Conservation (phyloP, 2,888 invertebrate species). For the Latrodectus elegans region DNA sequence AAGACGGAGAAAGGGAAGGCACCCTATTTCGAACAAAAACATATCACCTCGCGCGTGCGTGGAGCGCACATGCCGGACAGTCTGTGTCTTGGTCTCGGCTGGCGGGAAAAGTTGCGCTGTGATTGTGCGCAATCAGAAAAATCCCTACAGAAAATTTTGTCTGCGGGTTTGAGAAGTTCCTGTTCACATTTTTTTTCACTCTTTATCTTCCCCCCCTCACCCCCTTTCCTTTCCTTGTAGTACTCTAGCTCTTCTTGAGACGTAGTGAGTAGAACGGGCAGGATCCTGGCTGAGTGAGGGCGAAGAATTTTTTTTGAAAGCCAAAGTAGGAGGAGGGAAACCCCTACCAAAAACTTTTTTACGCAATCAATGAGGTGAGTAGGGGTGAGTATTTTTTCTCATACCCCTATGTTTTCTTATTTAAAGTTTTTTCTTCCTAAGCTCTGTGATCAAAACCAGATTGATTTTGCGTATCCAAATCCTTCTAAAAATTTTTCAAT, state of each 20-base stretch:
- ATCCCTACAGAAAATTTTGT: conserved; percentile 36
- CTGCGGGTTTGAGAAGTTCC: conserved; percentile 44
- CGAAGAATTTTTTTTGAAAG: conserved; percentile 6
- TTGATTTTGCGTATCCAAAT: too few species aligned
- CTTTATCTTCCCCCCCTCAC: neutral
- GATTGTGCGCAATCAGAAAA: conserved; percentile 56
- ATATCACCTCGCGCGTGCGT: conserved; percentile 61
- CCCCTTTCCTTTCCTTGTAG: conserved; percentile 43
- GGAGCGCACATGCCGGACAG: conserved; percentile 56
- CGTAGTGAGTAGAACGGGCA: conserved; percentile 19
- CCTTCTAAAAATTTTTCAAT: too few species aligned
- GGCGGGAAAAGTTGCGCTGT: conserved; percentile 68
- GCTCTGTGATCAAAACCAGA: too few species aligned
- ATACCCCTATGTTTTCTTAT: neutral
- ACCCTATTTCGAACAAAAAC: conserved; percentile 47
- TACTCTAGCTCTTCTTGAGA: conserved; percentile 38
- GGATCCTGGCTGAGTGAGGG: conserved; percentile 26
- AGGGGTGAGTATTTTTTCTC: conserved; percentile 52
- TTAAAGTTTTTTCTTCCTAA: too few species aligned
- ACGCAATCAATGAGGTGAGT: conserved; percentile 64
- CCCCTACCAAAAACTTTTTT: conserved; percentile 32
- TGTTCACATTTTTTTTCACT: conserved; percentile 39
- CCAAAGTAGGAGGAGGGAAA: conserved; percentile 7
- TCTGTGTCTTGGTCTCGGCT: conserved; percentile 59
- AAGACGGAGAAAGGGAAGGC: conserved; percentile 1